Conservation (phyloP, 2,797 vertebrate genomes). For the Rhabdomys pumilio region DNA sequence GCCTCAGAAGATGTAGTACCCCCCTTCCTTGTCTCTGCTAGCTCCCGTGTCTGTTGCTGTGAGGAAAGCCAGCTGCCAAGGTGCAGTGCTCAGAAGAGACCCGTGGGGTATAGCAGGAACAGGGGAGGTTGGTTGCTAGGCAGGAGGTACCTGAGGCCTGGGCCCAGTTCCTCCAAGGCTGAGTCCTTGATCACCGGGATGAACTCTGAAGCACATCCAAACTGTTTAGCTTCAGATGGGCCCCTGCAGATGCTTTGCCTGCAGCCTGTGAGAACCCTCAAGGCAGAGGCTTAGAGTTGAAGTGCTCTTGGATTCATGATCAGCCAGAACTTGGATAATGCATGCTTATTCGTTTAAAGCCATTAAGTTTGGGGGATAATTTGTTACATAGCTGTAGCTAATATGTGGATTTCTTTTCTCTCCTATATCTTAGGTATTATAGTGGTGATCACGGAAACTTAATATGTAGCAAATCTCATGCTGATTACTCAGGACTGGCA, state of each 20-base stretch:
- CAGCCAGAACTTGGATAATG: background rate
- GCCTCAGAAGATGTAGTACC: background rate
- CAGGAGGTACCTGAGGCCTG: background rate
- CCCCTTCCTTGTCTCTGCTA: background rate
- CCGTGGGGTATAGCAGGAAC: background rate
- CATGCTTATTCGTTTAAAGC: background rate
- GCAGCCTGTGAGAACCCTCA: background rate
- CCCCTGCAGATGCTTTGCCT: background rate
- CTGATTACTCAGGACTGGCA: background rate
- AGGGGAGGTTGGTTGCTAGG: background rate
- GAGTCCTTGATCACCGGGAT: background rate
- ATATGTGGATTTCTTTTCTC: background rate
- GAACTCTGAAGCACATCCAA: background rate
- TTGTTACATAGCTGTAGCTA: background rate
- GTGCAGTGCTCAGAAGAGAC: background rate
- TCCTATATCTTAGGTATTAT: background rate
- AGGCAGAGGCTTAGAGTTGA: background rate
- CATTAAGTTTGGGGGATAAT: conserved; percentile 11
- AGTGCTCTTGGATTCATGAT: background rate
- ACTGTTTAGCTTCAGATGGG: background rate
- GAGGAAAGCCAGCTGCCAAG: background rate
- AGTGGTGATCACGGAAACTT: background rate
- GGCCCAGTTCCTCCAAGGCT: background rate
- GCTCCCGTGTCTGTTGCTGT: background rate
- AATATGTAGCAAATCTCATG: background rate